Evolutionary conservation across 2,888 invertebrate genomes (phyloP).

Genomic region (Protodeltote pygarga): DNA sequence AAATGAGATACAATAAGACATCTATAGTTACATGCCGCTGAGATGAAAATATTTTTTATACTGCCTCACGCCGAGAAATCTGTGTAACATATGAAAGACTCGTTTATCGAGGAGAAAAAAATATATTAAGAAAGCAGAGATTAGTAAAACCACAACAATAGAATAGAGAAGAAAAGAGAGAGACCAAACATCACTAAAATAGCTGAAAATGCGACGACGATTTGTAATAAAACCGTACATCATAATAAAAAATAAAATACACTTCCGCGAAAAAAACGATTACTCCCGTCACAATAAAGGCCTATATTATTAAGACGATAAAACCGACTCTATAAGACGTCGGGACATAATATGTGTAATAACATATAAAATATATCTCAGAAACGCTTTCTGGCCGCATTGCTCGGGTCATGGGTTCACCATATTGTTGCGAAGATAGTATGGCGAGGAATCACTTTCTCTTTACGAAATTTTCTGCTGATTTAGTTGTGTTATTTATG

Average conservation of each 20-base stretch:
- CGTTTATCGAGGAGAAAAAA: too few species aligned
- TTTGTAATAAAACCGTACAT: conserved; percentile 42
- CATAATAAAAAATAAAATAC: conserved; percentile 44
- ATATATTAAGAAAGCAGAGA: too few species aligned
- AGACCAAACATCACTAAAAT: conserved; percentile 23
- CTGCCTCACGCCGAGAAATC: too few species aligned
- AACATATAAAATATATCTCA: conserved; percentile 45
- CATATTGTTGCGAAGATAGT: conserved; percentile 29
- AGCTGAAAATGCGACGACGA: conserved; percentile 31
- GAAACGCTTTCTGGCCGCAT: conserved; percentile 24
- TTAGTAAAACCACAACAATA: too few species aligned
- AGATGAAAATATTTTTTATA: too few species aligned
- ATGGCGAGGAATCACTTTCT: conserved; percentile 36
- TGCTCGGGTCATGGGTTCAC: conserved; percentile 21
- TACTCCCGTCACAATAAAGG: conserved; percentile 41
- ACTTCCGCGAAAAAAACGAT: conserved; percentile 38
- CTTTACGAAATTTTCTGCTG: conserved; percentile 29
- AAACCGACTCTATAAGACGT: conserved; percentile 35
- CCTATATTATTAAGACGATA: conserved; percentile 51
- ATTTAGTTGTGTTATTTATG: conserved; percentile 24
- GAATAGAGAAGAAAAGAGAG: conserved; percentile 8
- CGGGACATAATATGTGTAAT: conserved; percentile 43
- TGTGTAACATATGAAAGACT: too few species aligned
- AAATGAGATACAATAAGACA: too few species aligned
- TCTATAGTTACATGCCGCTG: too few species aligned